Conservation (phyloP, 2,888 invertebrate genomes). For the Drosophila neoperkinsi region DNA sequence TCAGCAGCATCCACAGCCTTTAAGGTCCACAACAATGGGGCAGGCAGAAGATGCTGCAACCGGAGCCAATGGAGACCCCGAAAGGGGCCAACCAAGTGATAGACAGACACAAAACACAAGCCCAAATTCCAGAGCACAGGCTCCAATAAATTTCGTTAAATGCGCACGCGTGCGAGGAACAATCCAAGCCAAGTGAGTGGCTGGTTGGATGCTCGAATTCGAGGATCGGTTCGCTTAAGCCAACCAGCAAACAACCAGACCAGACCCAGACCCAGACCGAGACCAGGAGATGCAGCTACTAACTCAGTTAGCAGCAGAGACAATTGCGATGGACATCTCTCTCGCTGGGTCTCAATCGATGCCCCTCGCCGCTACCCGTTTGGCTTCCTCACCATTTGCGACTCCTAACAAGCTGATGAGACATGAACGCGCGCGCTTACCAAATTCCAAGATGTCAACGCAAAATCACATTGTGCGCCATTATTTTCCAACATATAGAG, state of each 20-base stretch:
- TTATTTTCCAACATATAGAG: constrained; percentile 55
- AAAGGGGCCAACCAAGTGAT: constrained; percentile 60
- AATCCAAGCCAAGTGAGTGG: constrained; percentile 36
- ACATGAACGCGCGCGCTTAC: constrained; percentile 83
- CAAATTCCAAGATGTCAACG: constrained; percentile 83
- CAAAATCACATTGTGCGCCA: constrained; percentile 83
- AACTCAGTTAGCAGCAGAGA: constrained; percentile 73
- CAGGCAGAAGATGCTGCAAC: constrained; percentile 41
- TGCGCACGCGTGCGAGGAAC: constrained; percentile 83
- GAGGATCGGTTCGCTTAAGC: constrained; percentile 24
- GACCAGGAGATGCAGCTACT: constrained; percentile 60
- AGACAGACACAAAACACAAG: constrained; percentile 80
- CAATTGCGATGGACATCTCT: constrained; percentile 80
- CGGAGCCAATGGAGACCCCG: constrained; percentile 36
- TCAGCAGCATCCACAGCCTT: neutral
- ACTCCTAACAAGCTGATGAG: constrained; percentile 83
- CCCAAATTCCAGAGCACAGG: constrained; percentile 79
- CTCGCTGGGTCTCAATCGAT: constrained; percentile 52
- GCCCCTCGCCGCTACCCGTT: neutral
- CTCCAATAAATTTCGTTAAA: constrained; percentile 84
- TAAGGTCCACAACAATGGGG: constrained; percentile 62
- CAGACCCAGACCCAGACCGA: neutral
- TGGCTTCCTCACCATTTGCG: constrained; percentile 27
- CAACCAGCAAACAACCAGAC: neutral
- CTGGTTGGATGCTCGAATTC: constrained; percentile 9